Percentiles rank a stretch among this genome's conserved stretches.
phyloP scores from a whole-genome alignment of 2,888 invertebrate genomes.

The Acheta domesticus region DNA sequence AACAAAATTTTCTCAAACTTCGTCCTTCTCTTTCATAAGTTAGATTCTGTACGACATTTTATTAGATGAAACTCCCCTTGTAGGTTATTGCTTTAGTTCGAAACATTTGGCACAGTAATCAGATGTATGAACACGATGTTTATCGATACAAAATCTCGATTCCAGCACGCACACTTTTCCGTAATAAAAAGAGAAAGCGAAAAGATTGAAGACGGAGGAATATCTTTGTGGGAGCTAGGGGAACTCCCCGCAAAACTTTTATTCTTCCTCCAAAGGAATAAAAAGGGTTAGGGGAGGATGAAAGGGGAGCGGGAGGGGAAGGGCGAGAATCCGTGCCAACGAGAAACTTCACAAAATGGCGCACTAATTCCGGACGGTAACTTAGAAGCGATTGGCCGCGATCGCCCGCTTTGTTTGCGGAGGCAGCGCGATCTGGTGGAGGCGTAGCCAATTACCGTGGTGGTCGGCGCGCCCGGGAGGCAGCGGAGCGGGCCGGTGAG shows the following conservation, averaged over 20 bases:
- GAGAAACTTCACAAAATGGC: neutral
- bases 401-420: neutral
- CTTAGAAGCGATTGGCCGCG: neutral
- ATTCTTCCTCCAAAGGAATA: no score
- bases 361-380: neutral
- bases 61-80: slow-evolving; percentile 18
- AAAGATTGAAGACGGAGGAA: no score
- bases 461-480: neutral
- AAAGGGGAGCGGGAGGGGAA: neutral
- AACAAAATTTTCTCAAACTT: neutral
- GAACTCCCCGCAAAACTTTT: no score
- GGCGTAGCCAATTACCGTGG: neutral
- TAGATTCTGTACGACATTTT: slow-evolving; percentile 1
- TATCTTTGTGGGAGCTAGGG: no score
- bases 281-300: no score
- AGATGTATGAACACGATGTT: neutral
- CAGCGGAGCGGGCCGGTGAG: neutral
- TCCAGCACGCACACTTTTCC: neutral
- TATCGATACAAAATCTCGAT: neutral
- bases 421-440: neutral
- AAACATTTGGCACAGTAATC: neutral
- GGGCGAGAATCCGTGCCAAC: neutral
- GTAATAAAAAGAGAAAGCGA: no score
- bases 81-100: slow-evolving; percentile 2
- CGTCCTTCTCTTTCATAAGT: neutral